These are phyloP conservation scores for Actinernus sp. DNA, from an alignment of 92 coral and sea anemone species.

Conservation along the genomic window DNA sequence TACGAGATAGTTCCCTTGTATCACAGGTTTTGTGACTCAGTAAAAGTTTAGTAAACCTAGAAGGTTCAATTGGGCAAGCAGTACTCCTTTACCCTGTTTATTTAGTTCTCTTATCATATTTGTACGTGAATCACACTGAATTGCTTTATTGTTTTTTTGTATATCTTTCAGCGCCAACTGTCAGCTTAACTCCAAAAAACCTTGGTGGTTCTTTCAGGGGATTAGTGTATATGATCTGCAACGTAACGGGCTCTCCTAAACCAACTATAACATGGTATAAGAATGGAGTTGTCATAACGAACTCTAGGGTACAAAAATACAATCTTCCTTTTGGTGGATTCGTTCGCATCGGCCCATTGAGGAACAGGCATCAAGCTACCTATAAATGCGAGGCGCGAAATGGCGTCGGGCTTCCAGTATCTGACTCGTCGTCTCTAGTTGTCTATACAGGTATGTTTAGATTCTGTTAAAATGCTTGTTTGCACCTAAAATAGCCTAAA, in stretches of 20 bases:
- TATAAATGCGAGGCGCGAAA: conserved; percentile 65
- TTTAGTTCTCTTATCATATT: too few relatives aligned
- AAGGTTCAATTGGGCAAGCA: too few relatives aligned
- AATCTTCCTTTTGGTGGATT: conserved; percentile 54
- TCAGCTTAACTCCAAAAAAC: conserved; percentile 57
- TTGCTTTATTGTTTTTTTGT: too few relatives aligned
- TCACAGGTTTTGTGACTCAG: too few relatives aligned
- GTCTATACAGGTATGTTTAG: conserved; percentile 2
- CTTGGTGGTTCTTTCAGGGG: conserved; percentile 44
- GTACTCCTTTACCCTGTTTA: too few relatives aligned
- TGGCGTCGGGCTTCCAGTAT: conserved; percentile 43
- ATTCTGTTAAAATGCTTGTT: too few relatives aligned
- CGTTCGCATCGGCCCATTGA: conserved; percentile 43
- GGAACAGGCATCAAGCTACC: conserved; percentile 31
- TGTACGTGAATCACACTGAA: too few relatives aligned
- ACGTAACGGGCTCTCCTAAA: conserved; percentile 66
- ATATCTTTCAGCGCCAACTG: conserved; percentile 58
- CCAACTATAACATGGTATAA: conserved; percentile 77
- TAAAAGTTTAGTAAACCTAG: too few relatives aligned
- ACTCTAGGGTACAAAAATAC: conserved; percentile 22
- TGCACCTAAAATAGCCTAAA: too few relatives aligned
- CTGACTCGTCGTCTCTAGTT: conserved; percentile 18
- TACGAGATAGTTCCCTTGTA: too few relatives aligned
- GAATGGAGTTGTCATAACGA: conserved; percentile 38
- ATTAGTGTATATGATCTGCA: conserved; percentile 67